phyloP scores from a whole-genome alignment of 2,113 vertebrate species.

The Lycocorax pyrrhopterus region DNA sequence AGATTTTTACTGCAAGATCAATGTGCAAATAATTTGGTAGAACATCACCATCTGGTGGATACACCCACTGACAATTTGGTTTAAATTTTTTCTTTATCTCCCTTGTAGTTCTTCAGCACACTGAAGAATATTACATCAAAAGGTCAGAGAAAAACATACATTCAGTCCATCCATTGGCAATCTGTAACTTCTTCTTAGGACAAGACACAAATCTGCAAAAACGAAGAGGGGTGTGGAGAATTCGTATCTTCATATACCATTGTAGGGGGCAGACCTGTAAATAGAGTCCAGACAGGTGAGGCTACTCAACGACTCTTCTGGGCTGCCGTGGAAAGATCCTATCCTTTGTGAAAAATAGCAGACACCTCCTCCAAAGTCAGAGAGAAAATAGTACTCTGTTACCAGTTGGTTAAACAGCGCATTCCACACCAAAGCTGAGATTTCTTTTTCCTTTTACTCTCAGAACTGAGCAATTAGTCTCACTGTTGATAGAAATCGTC shows the following conservation, averaged over 20 bases:
- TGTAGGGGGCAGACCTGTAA: background rate
- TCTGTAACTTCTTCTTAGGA: background rate
- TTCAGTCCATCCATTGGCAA: background rate
- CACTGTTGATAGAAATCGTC: background rate
- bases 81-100: background rate
- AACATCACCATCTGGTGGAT: constrained; percentile 64
- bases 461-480: background rate
- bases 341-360: background rate
- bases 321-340: background rate
- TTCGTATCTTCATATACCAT: background rate
- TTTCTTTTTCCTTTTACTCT: background rate
- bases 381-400: background rate
- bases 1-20: constrained; percentile 24
- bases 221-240: background rate
- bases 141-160: background rate
- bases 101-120: background rate
- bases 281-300: background rate
- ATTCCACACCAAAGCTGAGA: background rate
- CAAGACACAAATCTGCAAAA: background rate
- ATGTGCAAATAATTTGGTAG: constrained; percentile 31
- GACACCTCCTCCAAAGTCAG: background rate
- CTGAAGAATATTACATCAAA: background rate
- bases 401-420: background rate
- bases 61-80: background rate
- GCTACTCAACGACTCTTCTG: background rate